Conservation (phyloP, 2,113 vertebrate genomes). For the Psephotus haematonotus region DNA sequence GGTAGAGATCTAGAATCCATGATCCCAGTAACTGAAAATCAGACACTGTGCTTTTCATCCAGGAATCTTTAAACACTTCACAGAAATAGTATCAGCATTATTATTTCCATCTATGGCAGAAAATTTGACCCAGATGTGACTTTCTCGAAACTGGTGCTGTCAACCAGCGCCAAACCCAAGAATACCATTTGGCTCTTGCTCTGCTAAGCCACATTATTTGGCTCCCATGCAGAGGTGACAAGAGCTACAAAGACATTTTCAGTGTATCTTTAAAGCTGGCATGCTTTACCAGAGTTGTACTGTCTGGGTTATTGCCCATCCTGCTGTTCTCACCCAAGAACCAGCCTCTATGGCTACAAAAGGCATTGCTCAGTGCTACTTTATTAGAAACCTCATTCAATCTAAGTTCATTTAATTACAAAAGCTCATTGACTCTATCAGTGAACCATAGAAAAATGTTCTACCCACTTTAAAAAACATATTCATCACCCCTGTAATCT, state of each 20-base stretch:
- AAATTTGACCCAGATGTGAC: background rate
- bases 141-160: background rate
- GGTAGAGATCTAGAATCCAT: background rate
- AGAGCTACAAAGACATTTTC: background rate
- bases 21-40: background rate
- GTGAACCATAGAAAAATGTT: constrained; percentile 24
- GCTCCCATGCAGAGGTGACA: background rate
- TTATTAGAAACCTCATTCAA: constrained; percentile 1
- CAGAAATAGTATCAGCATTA: background rate
- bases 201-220: background rate
- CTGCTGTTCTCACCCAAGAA: background rate
- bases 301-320: background rate
- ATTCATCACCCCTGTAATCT: background rate
- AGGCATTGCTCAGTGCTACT: background rate
- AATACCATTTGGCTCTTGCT: background rate
- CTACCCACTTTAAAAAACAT: background rate
- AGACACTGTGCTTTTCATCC: background rate
- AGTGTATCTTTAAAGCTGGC: background rate
- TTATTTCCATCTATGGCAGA: background rate
- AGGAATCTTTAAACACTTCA: background rate
- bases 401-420: constrained; percentile 10
- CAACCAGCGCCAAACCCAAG: background rate
- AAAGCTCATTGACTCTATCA: background rate
- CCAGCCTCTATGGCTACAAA: background rate
- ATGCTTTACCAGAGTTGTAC: background rate